These are phyloP conservation scores for Thalassophryne amazonica DNA, from an alignment of 2,797 vertebrate species.

Conservation along the genomic window DNA sequence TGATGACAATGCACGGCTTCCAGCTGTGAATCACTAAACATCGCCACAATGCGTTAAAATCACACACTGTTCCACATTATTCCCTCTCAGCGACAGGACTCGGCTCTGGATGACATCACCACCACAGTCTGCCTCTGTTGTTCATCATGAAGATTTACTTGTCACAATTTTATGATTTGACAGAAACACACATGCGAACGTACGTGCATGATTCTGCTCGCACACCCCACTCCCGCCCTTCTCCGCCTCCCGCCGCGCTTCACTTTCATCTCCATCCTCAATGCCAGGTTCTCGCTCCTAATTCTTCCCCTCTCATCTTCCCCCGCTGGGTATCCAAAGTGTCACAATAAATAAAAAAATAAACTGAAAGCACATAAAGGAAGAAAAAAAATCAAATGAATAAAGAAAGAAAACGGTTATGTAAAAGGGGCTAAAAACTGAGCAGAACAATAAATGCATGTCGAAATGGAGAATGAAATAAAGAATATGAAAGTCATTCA, in stretches of 20 bases:
- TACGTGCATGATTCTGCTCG: not conserved
- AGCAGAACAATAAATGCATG: no score
- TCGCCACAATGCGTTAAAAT: conserved; percentile 2
- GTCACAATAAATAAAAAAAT: no score
- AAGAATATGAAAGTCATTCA: no score
- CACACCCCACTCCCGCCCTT: not conserved
- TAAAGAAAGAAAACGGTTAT: no score
- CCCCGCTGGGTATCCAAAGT: no score
- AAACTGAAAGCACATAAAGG: no score
- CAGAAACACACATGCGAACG: not conserved
- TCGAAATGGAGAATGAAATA: no score
- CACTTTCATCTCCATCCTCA: not conserved
- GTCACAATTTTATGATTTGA: not conserved
- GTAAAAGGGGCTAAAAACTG: no score
- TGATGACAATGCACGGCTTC: conserved; percentile 12
- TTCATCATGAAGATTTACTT: not conserved
- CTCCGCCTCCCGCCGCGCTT: not conserved
- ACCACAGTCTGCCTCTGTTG: not conserved
- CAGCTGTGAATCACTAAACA: conserved; percentile 29
- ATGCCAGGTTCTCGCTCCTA: not conserved
- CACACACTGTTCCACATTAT: conserved; percentile 18
- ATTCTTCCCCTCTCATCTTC: not conserved
- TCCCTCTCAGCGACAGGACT: conserved; percentile 11
- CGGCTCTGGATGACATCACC: conserved; percentile 10
- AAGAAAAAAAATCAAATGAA: no score